A percentile compares a stretch with the other conserved stretches of the same genome.
These are phyloP conservation scores for Chaitophorus viminalis DNA, from an alignment of 2,888 invertebrate species.

Conservation along the genomic window DNA sequence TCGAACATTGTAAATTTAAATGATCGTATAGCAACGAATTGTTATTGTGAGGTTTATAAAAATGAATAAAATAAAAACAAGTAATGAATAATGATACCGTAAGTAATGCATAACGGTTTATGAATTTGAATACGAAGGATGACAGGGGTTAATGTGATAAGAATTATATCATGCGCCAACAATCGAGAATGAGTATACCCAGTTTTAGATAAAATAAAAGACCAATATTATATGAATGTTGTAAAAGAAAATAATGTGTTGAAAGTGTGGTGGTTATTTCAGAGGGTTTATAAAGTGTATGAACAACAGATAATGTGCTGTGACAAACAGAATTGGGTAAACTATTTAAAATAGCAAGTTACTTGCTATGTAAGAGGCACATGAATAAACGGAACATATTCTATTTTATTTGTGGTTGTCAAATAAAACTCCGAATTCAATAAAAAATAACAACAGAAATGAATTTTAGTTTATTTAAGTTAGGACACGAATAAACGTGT, in stretches of 20 bases:
- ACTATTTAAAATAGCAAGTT: neutral
- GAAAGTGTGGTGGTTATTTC: neutral
- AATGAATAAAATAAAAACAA: too few species aligned
- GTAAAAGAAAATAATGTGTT: neutral
- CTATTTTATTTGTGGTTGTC: neutral
- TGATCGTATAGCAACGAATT: too few species aligned
- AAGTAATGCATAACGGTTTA: neutral
- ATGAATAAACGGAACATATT: neutral
- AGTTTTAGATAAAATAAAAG: conserved; percentile 11
- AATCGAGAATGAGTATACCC: neutral
- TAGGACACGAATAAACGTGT: too few species aligned
- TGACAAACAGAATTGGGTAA: conserved; percentile 7
- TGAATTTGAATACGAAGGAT: neutral
- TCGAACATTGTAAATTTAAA: too few species aligned
- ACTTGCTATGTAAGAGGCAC: neutral
- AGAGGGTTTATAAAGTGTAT: conserved; percentile 3
- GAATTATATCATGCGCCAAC: neutral
- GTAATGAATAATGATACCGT: neutral
- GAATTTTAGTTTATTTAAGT: too few species aligned
- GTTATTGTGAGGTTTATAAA: too few species aligned
- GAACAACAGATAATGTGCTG: conserved; percentile 14
- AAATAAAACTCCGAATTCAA: too few species aligned
- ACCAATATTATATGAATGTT: neutral
- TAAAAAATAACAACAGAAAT: too few species aligned
- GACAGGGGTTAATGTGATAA: conserved; percentile 8